Evolutionary conservation across 2,113 vertebrate genomes (phyloP), one percentile per base, ranked within the genome.

Genomic region (Gnathonemus echidnorhynchus): DNA sequence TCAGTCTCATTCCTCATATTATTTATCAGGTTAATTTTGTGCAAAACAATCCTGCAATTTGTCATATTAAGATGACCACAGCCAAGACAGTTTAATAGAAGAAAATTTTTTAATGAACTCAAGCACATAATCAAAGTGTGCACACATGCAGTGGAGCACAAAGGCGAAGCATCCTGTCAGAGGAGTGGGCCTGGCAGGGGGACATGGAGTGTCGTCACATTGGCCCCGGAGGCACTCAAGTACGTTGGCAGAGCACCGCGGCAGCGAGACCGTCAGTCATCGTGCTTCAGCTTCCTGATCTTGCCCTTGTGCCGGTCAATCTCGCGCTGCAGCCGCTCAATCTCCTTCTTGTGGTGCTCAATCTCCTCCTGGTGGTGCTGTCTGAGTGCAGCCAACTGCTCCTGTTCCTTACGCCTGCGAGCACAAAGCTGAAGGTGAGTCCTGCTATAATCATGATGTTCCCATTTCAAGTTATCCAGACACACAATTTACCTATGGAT

Each of bases 331-430:
- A 99, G 93, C 1, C 96, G 96, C 48, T 98, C 96, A 11, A 98
- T 97, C 94, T 98, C 97, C 89, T 96, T 95, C 91, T 95, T 94
- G 91, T 97, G 97, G 92, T 98, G 96, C 7, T 92, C 86, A 0
- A 98, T 98, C 94, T 99, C 98, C 0, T 98, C 97, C 92, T 97
- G 95, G 15, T 98, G 98, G 90, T 98, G 97, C 70, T 97, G 95
- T 92, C 90, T 96, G 90, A 99, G 49, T 2, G 95, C 91, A 1
- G 92, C 90, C 74, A 99, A 93, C 91, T 97, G 97, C 91, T 98
- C 96, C 91, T 90, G 91, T 93, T 96, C 96, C 24, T 96, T 97
- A 58, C 97, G 95, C 93, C 98, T 95, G 90, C 15, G 80, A 42
- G 91, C 21, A 50, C 15, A 48, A 85, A 87, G 42, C 45, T 9